Base-by-base conservation (phyloP, 92 coral and sea anemone species). In the Phenganax subtilis region DNA sequence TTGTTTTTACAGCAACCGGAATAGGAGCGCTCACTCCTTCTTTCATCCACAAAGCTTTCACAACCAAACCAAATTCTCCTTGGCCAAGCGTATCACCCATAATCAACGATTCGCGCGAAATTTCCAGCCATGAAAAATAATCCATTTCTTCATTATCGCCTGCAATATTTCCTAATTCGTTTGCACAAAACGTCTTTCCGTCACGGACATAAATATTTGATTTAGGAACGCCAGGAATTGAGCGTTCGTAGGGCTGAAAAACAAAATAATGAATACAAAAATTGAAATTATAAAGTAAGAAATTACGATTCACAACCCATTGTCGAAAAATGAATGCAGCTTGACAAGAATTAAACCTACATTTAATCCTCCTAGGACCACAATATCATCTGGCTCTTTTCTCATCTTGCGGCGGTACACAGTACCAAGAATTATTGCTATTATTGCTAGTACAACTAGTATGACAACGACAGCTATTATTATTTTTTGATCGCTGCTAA, bases 31-130 rank as follows among this genome's bases (percentile, higher is more conserved):
- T 78, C 3, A 87, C 89, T 72, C 75, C 84, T 72, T 89, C 89
- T 65, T 92, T 91, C 7, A 84, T 84, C 70, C 89, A 75, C 52
- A 84, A 86, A 29, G 89, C 92, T 63, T 87, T 85, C 11, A 83
- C 17, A 53, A 90, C 97, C 86, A 89, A 77, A 17, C 97, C 96
- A 86, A 90, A 92, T 86, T 92, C 90, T 6, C 97, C 97, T 66
- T 92, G 92, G 52, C 97, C 97, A 51, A 92, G 91, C 53, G 86
- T 55, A 37, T 86, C 84, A 2, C 96, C 96, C 47, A 92, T 91
- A 20, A 20, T 79, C 44, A 90, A 31, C 20, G 78, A 89, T 12
- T 87, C 82, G 82, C 93, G 94, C 80, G 89, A 77, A 64, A 92
- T 86, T 83, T 88, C 94, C 53, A 91, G 91, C 92, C 97, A 90